Conservation (phyloP, 2,113 vertebrate species). For the Bubalus kerabau region DNA sequence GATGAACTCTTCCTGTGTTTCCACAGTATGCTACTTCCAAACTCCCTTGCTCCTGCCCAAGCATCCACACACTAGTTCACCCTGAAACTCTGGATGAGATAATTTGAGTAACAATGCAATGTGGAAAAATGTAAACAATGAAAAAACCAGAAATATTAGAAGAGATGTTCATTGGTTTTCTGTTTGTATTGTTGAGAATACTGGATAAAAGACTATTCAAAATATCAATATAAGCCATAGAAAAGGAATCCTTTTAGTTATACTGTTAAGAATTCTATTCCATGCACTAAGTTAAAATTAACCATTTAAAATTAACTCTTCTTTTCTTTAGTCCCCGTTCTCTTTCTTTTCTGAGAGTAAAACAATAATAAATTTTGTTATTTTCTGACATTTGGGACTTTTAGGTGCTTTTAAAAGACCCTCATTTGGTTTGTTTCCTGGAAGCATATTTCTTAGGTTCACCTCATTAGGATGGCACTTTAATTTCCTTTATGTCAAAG, state of each 20-base stretch:
- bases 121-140: background rate
- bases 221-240: background rate
- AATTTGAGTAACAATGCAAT: background rate
- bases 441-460: background rate
- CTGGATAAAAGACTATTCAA: background rate
- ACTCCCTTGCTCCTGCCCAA: background rate
- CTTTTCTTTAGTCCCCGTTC: background rate
- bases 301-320: background rate
- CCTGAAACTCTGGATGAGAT: background rate
- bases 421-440: background rate
- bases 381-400: background rate
- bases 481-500: background rate
- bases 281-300: background rate
- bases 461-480: background rate
- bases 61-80: rapidly evolving
- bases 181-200: background rate
- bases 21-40: background rate
- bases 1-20: background rate
- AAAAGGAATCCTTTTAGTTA: background rate
- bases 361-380: background rate
- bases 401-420: background rate
- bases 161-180: background rate
- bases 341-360: background rate
- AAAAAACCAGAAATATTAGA: background rate
- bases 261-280: slow-evolving; percentile 1